Evolutionary conservation across 2,888 invertebrate genomes (phyloP), one percentile per base, ranked within the genome.

Genomic region (Aphelenchoides bicaudatus): DNA sequence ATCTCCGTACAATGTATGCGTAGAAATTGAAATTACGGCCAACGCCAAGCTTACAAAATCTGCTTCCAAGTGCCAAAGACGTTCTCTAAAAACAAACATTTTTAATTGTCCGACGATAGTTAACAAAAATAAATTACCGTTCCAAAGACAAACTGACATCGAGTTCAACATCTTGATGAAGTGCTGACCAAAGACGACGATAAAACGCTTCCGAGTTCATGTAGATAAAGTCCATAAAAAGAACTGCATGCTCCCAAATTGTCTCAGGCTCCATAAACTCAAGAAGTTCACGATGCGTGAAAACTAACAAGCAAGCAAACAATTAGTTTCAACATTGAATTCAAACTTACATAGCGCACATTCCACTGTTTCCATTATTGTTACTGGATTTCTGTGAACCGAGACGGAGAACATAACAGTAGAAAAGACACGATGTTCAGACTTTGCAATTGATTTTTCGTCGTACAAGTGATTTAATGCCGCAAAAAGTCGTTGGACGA

Each of bases 391-490:
- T 8, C 55, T 50, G n/a, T 48, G 10, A 2, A 39, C 27, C 19
- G 49, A 47, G 28, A 39, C 38, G 21, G 46, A 38, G 49, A 53
- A 68, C 8, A 34, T 50, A 29, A 61, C 19, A 4, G 63, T 28
- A 21, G n/a, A 43, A 2, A 67, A 47, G 5, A 82, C 70, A 25
- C 82, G 68, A 31, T 81, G 60, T 57, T 82, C 82, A 6, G 82
- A 82, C 47, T 79, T 79, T 2, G 78, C 58, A 30, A 82, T 76
- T 39, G 80, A 79, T 1, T 79, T 76, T 27, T 69, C 58, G 19
- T 75, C 78, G 68, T 80, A 82, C 3, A 75, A 67, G 51, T 78
- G 74, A 13, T 81, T 81, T 28, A 79, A 63, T 19, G 79, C 28
- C 1, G 21, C 10, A 13, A 49, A 16, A 10, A 49, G 27, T 16